Evolutionary conservation across 2,888 invertebrate species (phyloP).

Genomic region (Zelleria hepariella): DNA sequence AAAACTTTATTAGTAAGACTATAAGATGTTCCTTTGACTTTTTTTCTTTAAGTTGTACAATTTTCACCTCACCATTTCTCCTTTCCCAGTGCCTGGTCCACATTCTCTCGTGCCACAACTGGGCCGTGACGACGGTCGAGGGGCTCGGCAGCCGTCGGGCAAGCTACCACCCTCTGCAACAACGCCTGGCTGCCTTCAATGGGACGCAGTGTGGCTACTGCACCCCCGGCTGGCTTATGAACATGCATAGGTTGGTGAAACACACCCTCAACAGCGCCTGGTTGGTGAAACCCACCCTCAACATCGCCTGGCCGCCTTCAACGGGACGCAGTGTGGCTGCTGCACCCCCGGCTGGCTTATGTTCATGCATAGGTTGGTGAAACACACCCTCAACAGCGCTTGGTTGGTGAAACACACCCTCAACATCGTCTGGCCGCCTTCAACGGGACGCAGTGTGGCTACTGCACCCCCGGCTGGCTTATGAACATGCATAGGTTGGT

Average conservation of each 20-base stretch:
- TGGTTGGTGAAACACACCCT: too few relatives aligned
- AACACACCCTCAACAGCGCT: neutral
- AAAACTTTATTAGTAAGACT: too few relatives aligned
- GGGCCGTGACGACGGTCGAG: conserved; percentile 80
- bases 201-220: conserved; percentile 85
- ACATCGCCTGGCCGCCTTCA: conserved; percentile 75
- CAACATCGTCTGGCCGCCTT: conserved; percentile 76
- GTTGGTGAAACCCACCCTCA: too few relatives aligned
- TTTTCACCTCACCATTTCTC: neutral
- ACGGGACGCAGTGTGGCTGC: conserved; percentile 82
- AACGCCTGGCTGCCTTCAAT: conserved; percentile 74
- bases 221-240: conserved; percentile 84
- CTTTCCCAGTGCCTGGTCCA: conserved; percentile 73
- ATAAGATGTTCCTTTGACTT: too few relatives aligned
- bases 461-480: conserved; percentile 83
- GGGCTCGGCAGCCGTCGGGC: conserved; percentile 75
- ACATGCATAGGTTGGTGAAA: conserved; percentile 76
- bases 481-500: conserved; percentile 80
- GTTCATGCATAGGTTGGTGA: conserved; percentile 77
- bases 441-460: conserved; percentile 82
- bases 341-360: conserved; percentile 85
- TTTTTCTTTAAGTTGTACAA: too few relatives aligned
- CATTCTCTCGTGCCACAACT: conserved; percentile 75
- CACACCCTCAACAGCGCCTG: neutral
- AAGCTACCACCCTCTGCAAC: conserved; percentile 79